These are phyloP conservation scores for Palythoa caribaeorum DNA, from an alignment of 92 coral and sea anemone genomes.

Conservation along the genomic window DNA sequence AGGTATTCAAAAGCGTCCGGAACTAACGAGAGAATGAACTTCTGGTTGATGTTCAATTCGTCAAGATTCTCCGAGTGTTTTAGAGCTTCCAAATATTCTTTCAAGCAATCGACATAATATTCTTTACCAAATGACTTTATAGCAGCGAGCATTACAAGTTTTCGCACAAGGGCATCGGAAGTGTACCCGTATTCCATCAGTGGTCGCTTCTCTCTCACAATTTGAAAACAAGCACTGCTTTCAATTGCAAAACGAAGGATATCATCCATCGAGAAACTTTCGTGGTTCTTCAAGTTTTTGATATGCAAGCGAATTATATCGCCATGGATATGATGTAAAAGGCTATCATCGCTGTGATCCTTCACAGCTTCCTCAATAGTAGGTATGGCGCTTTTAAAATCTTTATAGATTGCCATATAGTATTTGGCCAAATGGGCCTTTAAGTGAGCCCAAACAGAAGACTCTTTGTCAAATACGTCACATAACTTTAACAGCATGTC, in stretches of 20 bases:
- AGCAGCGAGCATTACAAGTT: slow-evolving; percentile 80
- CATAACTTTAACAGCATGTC: slow-evolving; percentile 72
- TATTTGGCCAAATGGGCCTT: slow-evolving; percentile 85
- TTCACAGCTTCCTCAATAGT: slow-evolving; percentile 71
- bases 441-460: slow-evolving; percentile 81
- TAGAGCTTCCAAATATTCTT: slow-evolving; percentile 30
- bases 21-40: slow-evolving; percentile 65
- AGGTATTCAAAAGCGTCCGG: slow-evolving; percentile 75
- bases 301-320: slow-evolving; percentile 80
- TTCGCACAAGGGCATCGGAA: slow-evolving; percentile 79
- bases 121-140: slow-evolving; percentile 61
- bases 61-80: neutral
- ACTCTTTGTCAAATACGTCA: slow-evolving; percentile 64
- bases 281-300: slow-evolving; percentile 55
- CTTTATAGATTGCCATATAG: slow-evolving; percentile 57
- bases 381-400: slow-evolving; percentile 63
- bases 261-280: slow-evolving; percentile 46
- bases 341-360: slow-evolving; percentile 69
- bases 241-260: slow-evolving; percentile 70
- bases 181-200: slow-evolving; percentile 81
- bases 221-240: slow-evolving; percentile 78
- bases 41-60: slow-evolving; percentile 48
- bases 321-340: slow-evolving; percentile 87
- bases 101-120: slow-evolving; percentile 61
- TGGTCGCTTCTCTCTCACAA: slow-evolving; percentile 73